These are phyloP conservation scores for Rhopilema esculentum DNA, from an alignment of 30 jellyfish, hydroid and myxozoan species.

Conservation along the genomic window DNA sequence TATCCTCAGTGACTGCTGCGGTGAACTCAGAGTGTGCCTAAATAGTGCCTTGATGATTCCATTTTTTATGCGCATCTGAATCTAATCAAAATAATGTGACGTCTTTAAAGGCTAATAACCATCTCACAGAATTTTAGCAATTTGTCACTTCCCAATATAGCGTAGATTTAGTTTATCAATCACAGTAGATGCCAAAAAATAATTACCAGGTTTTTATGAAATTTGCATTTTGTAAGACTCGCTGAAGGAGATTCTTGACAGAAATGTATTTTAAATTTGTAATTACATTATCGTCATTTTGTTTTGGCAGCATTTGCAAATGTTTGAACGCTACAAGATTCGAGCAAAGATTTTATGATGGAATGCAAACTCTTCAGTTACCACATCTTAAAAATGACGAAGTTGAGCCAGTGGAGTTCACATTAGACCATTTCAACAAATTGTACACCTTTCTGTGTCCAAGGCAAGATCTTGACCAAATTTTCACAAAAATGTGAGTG, in stretches of 20 bases:
- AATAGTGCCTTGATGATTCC: no score
- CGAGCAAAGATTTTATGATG: constrained; percentile 77
- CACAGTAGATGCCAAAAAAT: no score
- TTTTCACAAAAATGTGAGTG: constrained; percentile 71
- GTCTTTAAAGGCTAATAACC: no score
- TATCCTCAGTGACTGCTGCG: no score
- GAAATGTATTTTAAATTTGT: background rate
- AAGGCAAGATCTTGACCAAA: constrained; percentile 75
- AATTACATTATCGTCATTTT: no score
- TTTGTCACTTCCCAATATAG: no score
- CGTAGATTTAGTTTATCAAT: no score
- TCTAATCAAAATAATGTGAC: no score
- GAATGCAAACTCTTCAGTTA: constrained; percentile 69
- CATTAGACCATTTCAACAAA: constrained; percentile 75
- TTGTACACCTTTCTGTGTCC: constrained; percentile 80
- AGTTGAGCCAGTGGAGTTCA: constrained; percentile 77
- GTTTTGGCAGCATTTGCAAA: constrained; percentile 73
- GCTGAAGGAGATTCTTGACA: no score
- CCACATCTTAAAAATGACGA: constrained; percentile 73
- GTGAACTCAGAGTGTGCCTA: no score
- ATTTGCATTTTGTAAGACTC: background rate
- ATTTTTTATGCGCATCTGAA: no score
- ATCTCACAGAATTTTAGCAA: no score
- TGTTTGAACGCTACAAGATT: constrained; percentile 64
- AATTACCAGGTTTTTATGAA: background rate